These are phyloP conservation scores for Salvelinus sp. DNA, from an alignment of 2,113 vertebrate genomes.

Conservation along the genomic window DNA sequence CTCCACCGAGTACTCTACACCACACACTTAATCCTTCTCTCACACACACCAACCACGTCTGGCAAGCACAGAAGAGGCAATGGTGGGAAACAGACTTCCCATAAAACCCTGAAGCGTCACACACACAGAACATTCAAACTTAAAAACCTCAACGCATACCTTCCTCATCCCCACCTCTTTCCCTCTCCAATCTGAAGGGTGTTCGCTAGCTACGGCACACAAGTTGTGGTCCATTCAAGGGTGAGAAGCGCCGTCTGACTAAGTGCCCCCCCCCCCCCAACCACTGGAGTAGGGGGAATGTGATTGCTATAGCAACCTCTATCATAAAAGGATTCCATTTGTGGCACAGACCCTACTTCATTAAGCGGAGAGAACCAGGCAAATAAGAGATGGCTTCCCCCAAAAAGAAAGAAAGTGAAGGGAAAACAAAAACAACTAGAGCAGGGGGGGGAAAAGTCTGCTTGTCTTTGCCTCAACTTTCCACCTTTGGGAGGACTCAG, in stretches of 20 bases:
- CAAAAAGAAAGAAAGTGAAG: constrained; percentile 8
- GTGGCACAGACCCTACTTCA: constrained; percentile 56
- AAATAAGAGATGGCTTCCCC: constrained; percentile 49
- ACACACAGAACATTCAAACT: constrained; percentile 49
- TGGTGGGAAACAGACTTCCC: constrained; percentile 58
- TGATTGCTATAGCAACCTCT: constrained; percentile 82
- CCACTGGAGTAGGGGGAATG: constrained; percentile 44
- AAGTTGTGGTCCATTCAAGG: constrained; percentile 39
- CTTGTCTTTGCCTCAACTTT: constrained; percentile 75
- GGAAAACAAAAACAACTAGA: constrained; percentile 37
- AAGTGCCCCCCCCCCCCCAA: constrained; percentile 54
- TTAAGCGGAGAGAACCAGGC: constrained; percentile 58
- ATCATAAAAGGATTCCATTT: constrained; percentile 73
- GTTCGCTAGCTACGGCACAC: constrained; percentile 71
- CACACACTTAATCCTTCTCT: constrained; percentile 18
- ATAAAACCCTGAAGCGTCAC: constrained; percentile 30
- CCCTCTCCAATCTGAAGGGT: constrained; percentile 67
- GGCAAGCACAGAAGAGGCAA: constrained; percentile 72
- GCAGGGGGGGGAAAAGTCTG: constrained; percentile 33
- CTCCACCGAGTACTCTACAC: constrained; percentile 27
- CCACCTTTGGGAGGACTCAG: constrained; percentile 60
- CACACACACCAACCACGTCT: constrained; percentile 74
- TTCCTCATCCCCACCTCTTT: constrained; percentile 56
- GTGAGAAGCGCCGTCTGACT: constrained; percentile 52
- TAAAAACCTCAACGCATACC: constrained; percentile 51